Evolutionary conservation across 2,113 vertebrate genomes (phyloP).

Genomic region (Gymnarchus niloticus): DNA sequence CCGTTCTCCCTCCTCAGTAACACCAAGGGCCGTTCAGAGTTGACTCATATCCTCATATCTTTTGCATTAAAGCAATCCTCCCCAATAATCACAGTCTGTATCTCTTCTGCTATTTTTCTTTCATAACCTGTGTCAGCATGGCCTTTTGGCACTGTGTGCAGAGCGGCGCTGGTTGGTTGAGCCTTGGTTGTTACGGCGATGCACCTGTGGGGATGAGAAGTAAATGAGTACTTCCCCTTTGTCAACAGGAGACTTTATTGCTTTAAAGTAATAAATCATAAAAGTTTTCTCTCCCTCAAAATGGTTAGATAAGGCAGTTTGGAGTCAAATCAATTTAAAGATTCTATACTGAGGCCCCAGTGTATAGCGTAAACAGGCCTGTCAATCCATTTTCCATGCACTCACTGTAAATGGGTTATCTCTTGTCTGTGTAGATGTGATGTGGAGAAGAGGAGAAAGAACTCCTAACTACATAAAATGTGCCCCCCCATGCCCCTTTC

Average conservation of each 20-base stretch:
- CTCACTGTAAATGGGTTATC: conserved; percentile 63
- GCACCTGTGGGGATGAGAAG: conserved; percentile 42
- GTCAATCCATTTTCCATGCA: conserved; percentile 61
- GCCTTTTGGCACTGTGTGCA: conserved; percentile 50
- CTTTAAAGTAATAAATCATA: conserved; percentile 81
- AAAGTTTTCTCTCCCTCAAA: conserved; percentile 67
- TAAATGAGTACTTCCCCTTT: conserved; percentile 52
- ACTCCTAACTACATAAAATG: neutral
- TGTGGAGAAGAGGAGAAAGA: neutral
- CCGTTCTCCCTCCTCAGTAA: neutral
- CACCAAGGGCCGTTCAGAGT: neutral
- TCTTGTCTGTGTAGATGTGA: conserved; percentile 12
- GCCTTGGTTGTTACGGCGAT: conserved; percentile 50
- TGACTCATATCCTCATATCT: conserved; percentile 34
- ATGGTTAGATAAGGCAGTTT: conserved; percentile 74
- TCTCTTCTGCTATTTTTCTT: conserved; percentile 61
- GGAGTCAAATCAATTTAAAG: conserved; percentile 74
- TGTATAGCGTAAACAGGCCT: conserved; percentile 57
- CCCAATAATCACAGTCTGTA: conserved; percentile 63
- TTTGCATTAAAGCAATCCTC: conserved; percentile 45
- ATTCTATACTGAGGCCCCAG: conserved; percentile 58
- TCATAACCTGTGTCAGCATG: conserved; percentile 61
- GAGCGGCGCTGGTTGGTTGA: conserved; percentile 39
- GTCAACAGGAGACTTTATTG: conserved; percentile 65
- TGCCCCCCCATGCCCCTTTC: neutral